Percentiles rank a stretch among this genome's conserved stretches.
Evolutionary conservation across 1,140 invertebrate species (phyloP).

Genomic region (Gryllus bimaculatus): DNA sequence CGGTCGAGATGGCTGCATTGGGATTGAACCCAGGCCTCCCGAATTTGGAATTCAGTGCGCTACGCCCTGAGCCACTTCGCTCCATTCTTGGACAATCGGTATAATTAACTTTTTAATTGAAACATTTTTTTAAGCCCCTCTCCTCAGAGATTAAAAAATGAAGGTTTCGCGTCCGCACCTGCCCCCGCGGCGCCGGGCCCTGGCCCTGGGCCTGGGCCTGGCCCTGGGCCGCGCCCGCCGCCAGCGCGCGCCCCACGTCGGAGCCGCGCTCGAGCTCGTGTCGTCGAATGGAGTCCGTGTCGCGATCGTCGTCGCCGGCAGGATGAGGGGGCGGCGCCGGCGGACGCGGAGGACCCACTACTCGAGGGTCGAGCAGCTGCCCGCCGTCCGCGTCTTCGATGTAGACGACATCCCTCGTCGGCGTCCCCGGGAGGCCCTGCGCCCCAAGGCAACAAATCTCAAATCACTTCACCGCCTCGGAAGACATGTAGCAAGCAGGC

Average conservation of each 20-base stretch:
- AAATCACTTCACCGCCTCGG: too few species aligned
- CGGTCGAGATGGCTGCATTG: too few species aligned
- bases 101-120: too few species aligned
- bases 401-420: constrained; percentile 33
- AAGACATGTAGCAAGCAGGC: too few species aligned
- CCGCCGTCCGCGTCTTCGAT: constrained; percentile 38
- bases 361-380: neutral
- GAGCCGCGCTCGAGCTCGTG: constrained; percentile 69
- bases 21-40: too few species aligned
- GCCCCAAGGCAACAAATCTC: too few species aligned
- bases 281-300: constrained; percentile 57
- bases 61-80: too few species aligned
- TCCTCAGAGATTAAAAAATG: too few species aligned
- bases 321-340: neutral
- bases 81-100: too few species aligned
- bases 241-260: constrained; percentile 18
- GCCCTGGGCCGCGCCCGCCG: neutral
- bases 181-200: neutral
- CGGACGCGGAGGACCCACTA: neutral
- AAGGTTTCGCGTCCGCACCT: too few species aligned
- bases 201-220: neutral
- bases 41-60: too few species aligned
- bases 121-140: too few species aligned
- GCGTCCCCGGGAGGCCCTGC: constrained; percentile 16
- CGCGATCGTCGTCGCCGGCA: constrained; percentile 34